Base-by-base conservation (phyloP, 2,797 vertebrate species). In the Ficedula albicollis region DNA sequence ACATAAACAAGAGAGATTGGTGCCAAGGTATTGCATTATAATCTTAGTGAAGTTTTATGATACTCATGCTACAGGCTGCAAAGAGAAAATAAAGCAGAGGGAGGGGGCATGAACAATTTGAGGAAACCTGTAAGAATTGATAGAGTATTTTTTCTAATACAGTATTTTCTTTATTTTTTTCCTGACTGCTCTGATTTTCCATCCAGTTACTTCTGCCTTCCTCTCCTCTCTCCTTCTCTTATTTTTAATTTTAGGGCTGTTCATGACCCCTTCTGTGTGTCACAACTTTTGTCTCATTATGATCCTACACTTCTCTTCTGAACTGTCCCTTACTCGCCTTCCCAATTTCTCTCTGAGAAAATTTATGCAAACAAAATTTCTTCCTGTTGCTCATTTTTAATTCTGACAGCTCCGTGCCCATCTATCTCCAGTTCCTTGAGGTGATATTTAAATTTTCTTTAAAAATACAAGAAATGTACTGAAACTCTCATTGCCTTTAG, bases 1-100 rank as follows among this genome's bases (percentile, higher is more conserved):
- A 90, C 81, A 95, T 97, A 98, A 97, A 97, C 96, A 98, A 96
- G 96, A 97, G 89, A 87, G 92, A 97, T 92, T 94, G 95, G 87
- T 95, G 73, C 77, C 94, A 92, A 92, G 36, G 75, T 94, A 96
- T 93, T 87, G 94, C 92, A 94, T 96, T 97, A 95, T 93, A 85
- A 87, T 96, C 87, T 90, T 63, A 41, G 80, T 6, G 8, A 90
- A 91, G 51, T 94, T 93, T 96, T 96, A 90, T 67, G 44, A 87
- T 75, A 43, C 56, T 51, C 26, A 30, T 38, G 84, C 59, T 66
- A 90, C 58, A 75, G 54, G 75, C 80, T 73, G 70, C 52, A 90
- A 76, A 68, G 56, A 62, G 38, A 66, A 91, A 81, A 84, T 58
- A 43, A 86, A 91, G 46, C 20, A 38, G 56, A 34, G 36, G 30